Percentiles rank a stretch among this genome's conserved stretches.
phyloP scores from a whole-genome alignment of 1,140 invertebrate species.

The Dufourea novaeangliae region DNA sequence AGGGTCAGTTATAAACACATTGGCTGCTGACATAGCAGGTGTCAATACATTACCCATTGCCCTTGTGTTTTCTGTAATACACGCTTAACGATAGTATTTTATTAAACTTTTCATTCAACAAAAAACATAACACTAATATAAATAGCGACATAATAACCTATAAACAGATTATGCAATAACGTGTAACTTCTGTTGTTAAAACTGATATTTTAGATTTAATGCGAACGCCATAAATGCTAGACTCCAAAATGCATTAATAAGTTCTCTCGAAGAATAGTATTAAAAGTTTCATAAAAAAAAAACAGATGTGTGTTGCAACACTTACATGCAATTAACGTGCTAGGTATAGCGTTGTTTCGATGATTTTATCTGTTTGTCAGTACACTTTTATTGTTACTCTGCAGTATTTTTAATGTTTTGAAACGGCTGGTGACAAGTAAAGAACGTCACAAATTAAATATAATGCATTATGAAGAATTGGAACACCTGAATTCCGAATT shows the following conservation, averaged over 20 bases:
- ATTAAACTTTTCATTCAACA: slow-evolving; percentile 17
- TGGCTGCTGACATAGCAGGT: slow-evolving; percentile 80
- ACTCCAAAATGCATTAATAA: background rate
- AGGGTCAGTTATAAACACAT: slow-evolving; percentile 73
- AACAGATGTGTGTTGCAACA: background rate
- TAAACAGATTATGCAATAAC: slow-evolving; percentile 55
- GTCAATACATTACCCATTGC: slow-evolving; percentile 85
- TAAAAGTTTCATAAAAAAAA: background rate
- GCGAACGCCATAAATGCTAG: background rate
- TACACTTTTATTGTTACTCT: background rate
- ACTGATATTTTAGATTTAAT: background rate
- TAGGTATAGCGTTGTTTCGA: background rate
- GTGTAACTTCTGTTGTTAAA: background rate
- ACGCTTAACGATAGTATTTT: background rate
- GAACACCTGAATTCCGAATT: slow-evolving; percentile 56
- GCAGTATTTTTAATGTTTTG: background rate
- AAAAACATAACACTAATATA: background rate
- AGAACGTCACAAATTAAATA: slow-evolving; percentile 4
- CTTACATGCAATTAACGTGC: slow-evolving; percentile 24
- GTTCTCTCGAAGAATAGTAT: background rate
- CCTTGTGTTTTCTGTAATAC: background rate
- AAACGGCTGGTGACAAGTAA: background rate
- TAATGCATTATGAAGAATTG: slow-evolving; percentile 35
- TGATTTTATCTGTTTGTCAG: background rate
- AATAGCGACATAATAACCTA: slow-evolving; percentile 34